phyloP scores from a whole-genome alignment of 2,888 invertebrate genomes.

The Altica lythri region DNA sequence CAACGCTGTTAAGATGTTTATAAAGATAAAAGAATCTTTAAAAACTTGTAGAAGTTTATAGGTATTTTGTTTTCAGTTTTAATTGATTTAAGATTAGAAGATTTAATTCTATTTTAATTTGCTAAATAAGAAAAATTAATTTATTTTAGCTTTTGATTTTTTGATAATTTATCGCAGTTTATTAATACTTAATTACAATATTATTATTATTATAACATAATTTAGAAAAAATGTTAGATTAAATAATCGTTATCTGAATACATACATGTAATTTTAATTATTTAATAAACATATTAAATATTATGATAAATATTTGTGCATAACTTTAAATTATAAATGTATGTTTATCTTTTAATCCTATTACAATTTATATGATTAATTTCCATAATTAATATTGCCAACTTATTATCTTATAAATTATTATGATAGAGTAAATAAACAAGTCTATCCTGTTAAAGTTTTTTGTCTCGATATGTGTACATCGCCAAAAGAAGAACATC shows the following conservation, averaged over 20 bases:
- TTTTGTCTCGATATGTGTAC: not conserved
- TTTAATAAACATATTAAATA: not conserved
- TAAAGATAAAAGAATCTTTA: too few species aligned
- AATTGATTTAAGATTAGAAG: too few species aligned
- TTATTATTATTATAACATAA: too few species aligned
- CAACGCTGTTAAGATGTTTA: too few species aligned
- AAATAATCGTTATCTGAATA: not conserved
- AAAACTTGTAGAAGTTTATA: too few species aligned
- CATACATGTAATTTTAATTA: not conserved
- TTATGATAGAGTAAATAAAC: not conserved
- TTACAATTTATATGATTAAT: conserved; percentile 1
- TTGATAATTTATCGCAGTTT: too few species aligned
- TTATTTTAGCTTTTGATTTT: too few species aligned
- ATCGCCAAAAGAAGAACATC: not conserved
- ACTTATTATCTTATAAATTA: not conserved
- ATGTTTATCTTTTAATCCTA: conserved; percentile 6
- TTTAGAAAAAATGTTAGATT: too few species aligned
- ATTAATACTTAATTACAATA: too few species aligned
- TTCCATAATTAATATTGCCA: conserved; percentile 1
- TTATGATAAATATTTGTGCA: not conserved
- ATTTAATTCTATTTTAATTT: too few species aligned
- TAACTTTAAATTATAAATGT: not conserved
- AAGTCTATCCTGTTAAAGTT: not conserved
- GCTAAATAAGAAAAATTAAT: too few species aligned
- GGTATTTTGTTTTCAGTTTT: too few species aligned